Conservation (phyloP, 1,140 invertebrate species). For the Apis mellifera region DNA sequence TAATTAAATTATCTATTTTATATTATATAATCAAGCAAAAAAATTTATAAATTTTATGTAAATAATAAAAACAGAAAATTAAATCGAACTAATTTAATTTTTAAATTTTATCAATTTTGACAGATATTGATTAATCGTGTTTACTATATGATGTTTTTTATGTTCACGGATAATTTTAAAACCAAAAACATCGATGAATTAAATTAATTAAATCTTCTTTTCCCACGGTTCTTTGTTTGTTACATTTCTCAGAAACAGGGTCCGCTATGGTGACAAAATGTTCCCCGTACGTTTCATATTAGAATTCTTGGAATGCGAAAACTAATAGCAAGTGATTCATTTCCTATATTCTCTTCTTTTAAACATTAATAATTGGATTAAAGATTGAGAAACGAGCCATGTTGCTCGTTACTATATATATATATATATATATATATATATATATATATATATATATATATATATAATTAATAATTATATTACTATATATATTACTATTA, state of each 20-base stretch:
- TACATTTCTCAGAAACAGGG: slow-evolving; percentile 33
- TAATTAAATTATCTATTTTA: no score
- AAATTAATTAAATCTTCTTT: not conserved
- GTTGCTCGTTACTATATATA: not conserved
- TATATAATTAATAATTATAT: no score
- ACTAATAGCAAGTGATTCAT: slow-evolving; percentile 42
- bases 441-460: no score
- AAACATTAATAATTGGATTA: not conserved
- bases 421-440: no score
- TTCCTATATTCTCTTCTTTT: slow-evolving; percentile 10
- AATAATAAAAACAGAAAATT: not conserved
- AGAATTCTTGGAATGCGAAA: slow-evolving; percentile 49
- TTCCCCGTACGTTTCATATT: slow-evolving; percentile 19
- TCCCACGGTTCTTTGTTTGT: not conserved
- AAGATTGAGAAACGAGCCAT: not conserved
- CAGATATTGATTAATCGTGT: not conserved
- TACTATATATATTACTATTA: no score
- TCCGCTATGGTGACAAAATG: not conserved
- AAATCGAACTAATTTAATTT: not conserved
- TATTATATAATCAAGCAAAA: not conserved
- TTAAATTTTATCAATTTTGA: not conserved
- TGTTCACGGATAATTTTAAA: not conserved
- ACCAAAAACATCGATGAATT: not conserved
- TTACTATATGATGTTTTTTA: not conserved
- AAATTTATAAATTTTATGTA: not conserved